These are phyloP conservation scores for Cromileptes altivelis DNA, from an alignment of 2,113 vertebrate species.

Conservation along the genomic window DNA sequence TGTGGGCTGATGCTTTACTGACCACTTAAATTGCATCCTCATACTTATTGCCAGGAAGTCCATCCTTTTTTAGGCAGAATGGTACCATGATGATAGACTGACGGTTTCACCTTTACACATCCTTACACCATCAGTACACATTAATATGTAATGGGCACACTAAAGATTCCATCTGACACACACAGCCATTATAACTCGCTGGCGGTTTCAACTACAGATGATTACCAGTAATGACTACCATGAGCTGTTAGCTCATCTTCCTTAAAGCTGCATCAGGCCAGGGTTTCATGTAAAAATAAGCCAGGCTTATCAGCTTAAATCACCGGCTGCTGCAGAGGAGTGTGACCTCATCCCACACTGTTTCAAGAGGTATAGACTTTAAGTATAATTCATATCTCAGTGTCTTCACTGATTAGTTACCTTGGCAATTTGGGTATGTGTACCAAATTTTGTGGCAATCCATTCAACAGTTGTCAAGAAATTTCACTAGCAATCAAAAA, in stretches of 20 bases:
- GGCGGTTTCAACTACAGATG: slow-evolving; percentile 20
- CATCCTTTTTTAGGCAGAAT: slow-evolving; percentile 29
- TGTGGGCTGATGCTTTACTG: background rate
- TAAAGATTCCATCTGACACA: slow-evolving; percentile 38
- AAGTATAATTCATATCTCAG: background rate
- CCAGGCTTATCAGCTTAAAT: slow-evolving; percentile 25
- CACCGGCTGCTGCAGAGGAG: slow-evolving; percentile 8
- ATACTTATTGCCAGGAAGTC: slow-evolving; percentile 29
- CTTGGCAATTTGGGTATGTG: background rate
- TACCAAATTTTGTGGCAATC: background rate
- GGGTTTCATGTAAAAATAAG: slow-evolving; percentile 16
- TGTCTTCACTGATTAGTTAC: background rate
- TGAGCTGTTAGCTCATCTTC: background rate
- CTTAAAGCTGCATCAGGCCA: background rate
- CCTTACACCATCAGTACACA: slow-evolving; percentile 34
- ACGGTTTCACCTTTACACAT: slow-evolving; percentile 35
- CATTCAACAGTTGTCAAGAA: background rate
- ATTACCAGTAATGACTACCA: slow-evolving; percentile 34
- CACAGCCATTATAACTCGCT: slow-evolving; percentile 27
- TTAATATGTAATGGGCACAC: slow-evolving; percentile 66
- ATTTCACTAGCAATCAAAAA: background rate
- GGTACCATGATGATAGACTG: background rate
- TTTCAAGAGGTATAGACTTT: background rate
- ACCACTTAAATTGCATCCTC: slow-evolving; percentile 23
- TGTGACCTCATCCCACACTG: background rate